These are phyloP conservation scores for Crenuchus spilurus DNA, from an alignment of 2,797 vertebrate genomes.

Conservation along the genomic window DNA sequence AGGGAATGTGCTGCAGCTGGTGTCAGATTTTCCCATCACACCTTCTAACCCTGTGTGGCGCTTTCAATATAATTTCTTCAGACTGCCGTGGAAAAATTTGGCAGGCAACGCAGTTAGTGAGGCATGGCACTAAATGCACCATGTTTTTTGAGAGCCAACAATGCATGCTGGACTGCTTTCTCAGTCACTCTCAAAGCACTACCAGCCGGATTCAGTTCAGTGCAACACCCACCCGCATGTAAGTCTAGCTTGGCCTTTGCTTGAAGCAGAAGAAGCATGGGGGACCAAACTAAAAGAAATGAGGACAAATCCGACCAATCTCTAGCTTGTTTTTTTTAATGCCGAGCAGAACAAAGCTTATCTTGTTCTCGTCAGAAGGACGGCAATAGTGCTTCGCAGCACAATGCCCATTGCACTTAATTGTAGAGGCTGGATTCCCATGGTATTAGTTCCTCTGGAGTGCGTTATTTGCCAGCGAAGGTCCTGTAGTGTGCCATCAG, in stretches of 20 bases:
- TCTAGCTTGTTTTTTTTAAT: constrained; percentile 43
- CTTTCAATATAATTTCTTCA: constrained; percentile 9
- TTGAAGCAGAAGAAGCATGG: constrained; percentile 6
- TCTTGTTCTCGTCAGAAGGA: constrained; percentile 31
- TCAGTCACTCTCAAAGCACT: not conserved
- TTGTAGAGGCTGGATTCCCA: constrained; percentile 67
- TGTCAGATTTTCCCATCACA: constrained; percentile 3
- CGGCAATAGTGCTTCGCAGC: constrained; percentile 46
- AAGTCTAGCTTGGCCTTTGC: not conserved
- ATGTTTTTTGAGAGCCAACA: constrained; percentile 11
- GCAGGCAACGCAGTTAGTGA: constrained; percentile 2
- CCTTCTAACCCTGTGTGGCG: constrained; percentile 2
- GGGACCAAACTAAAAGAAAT: constrained; percentile 1
- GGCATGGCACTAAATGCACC: constrained; percentile 40
- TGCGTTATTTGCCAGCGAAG: constrained; percentile 62
- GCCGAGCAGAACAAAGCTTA: constrained; percentile 35
- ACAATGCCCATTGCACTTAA: constrained; percentile 56
- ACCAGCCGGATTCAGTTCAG: not conserved
- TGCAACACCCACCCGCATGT: constrained; percentile 4
- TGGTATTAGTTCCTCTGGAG: constrained; percentile 71
- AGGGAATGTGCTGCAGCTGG: constrained; percentile 5
- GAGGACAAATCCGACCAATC: constrained; percentile 14
- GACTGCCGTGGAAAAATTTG: constrained; percentile 30
- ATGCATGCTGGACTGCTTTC: constrained; percentile 29
- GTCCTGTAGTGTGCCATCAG: constrained; percentile 64